Evolutionary conservation across 2,113 vertebrate species (phyloP).

Genomic region (Petrocephalus microphthalmus): DNA sequence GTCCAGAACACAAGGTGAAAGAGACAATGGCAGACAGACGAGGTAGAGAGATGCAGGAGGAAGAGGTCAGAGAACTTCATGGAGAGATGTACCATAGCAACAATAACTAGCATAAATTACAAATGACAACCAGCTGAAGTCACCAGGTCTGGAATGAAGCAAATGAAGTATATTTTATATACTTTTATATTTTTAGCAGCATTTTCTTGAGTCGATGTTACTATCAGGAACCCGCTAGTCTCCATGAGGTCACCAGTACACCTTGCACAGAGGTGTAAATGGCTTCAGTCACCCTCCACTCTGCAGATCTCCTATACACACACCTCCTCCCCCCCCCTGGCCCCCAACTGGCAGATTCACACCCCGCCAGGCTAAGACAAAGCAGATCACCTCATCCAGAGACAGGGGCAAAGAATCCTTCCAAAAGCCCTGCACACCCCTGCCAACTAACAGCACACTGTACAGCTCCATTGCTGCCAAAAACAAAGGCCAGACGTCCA

Average conservation of each 20-base stretch:
- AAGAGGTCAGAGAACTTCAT: neutral
- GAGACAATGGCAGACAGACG: neutral
- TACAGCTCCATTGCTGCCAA: neutral
- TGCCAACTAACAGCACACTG: neutral
- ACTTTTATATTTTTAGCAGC: neutral
- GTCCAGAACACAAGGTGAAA: neutral
- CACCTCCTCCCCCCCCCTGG: neutral
- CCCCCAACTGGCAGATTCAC: neutral
- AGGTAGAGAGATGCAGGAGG: neutral
- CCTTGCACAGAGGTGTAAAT: no score
- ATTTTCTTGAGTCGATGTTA: neutral
- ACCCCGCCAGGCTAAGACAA: neutral
- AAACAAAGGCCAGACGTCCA: neutral
- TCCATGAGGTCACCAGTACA: neutral
- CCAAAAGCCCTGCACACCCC: neutral
- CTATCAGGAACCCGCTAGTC: neutral
- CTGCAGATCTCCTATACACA: neutral
- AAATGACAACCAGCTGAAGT: neutral
- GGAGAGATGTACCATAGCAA: neutral
- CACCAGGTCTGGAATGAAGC: neutral
- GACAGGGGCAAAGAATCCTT: neutral
- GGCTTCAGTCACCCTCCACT: neutral
- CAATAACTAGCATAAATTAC: neutral
- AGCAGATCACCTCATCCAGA: neutral
- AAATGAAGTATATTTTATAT: no score